Base-by-base conservation (phyloP, 2,888 invertebrate species). In the Athripsodes cinereus region DNA sequence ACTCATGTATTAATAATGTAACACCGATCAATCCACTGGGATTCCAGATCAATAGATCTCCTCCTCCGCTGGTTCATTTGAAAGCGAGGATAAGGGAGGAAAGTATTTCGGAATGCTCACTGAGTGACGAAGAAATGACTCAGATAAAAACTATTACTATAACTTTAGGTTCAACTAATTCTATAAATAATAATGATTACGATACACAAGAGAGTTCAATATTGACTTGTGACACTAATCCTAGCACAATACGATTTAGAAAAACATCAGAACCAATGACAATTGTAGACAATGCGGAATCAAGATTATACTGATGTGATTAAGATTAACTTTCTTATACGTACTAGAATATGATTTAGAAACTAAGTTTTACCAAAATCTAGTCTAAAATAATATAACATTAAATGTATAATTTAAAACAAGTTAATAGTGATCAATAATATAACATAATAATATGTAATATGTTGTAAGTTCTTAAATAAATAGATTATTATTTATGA, bases 71-170 rank as follows among this genome's bases (percentile, higher is more conserved):
- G 6, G 55, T 64, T 10, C 55, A 64, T 47, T 52, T 59, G 2
- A 64, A 58, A 57, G 64, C 64, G 16, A 59, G 64, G 21, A 64
- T 64, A 20, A 58, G 64, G 55, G 64, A 64, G 55, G 64, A 64
- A 44, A 64, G 62, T 53, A 56, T 64, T 26, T 64, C 64, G 2
- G 64, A 64, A 34, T 64, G 64, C 53, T 64, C 64, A 3, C 55
- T 64, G 22, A 64, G 64, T 46, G 64, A 64, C 20, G 64, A 64
- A 52, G 64, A 64, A 20, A 57, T 62, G 59, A 64, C 62, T 2
- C 64, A 64, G 31, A 62, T 64, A 40, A 64, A 62, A 51, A 64
- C 62, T 44, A 64, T 64, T 31, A 64, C 64, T 6, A 64, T 64
- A 35, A 64, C 62, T 10, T 53, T 64, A 18, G 64, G 64, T 10